Evolutionary conservation across 1,140 invertebrate genomes (phyloP).

Genomic region (Papilio machaon): DNA sequence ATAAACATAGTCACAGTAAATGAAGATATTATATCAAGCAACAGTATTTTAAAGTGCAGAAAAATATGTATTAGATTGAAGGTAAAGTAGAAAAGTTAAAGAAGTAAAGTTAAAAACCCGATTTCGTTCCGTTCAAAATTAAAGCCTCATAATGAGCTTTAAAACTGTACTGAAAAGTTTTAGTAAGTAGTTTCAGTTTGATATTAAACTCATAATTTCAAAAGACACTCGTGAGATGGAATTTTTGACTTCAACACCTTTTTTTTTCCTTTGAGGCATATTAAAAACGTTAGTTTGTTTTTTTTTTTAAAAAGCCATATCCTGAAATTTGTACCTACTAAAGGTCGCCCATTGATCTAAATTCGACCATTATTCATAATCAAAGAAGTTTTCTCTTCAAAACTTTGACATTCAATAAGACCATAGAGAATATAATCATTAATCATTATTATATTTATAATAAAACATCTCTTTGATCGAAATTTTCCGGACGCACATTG

Average conservation of each 20-base stretch:
- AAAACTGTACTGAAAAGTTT: constrained; percentile 17
- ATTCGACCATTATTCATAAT: too few relatives aligned
- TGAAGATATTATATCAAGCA: too few relatives aligned
- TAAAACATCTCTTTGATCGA: constrained; percentile 16
- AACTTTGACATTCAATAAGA: too few relatives aligned
- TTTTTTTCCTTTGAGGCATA: neutral
- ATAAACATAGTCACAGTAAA: too few relatives aligned
- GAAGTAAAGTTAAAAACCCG: constrained; percentile 7
- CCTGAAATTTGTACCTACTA: too few relatives aligned
- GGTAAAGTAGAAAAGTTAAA: constrained; percentile 1
- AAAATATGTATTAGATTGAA: neutral
- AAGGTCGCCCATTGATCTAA: too few relatives aligned
- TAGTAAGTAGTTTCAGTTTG: neutral
- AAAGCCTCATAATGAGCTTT: constrained; percentile 17
- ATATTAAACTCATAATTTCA: neutral
- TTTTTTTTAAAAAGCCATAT: too few relatives aligned
- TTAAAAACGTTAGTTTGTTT: too few relatives aligned
- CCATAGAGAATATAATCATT: neutral
- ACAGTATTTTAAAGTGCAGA: neutral
- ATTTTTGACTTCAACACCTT: neutral
- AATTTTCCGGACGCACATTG: constrained; percentile 23
- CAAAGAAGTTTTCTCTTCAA: too few relatives aligned
- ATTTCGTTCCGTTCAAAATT: constrained; percentile 4
- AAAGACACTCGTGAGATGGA: neutral
- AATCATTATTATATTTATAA: neutral